Evolutionary conservation across 1,140 invertebrate species (phyloP), one percentile per base, ranked within the genome.

Genomic region (Brachionus angularis): DNA sequence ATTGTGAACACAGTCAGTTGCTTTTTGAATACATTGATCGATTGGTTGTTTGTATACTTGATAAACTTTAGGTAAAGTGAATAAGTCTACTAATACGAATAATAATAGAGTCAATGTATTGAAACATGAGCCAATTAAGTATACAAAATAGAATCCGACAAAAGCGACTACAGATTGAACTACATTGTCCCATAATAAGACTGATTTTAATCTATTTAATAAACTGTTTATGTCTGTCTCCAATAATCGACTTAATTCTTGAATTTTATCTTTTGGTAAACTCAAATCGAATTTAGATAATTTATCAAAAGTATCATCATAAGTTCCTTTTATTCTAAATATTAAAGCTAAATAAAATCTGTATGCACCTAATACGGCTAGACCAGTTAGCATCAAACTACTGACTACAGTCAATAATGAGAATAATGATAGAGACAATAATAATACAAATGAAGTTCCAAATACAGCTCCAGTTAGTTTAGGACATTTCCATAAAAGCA

Each of bases 401-500:
- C 94, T 91, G 70, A 94, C 83, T 73, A 98, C 93, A 76, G 90
- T 93, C 83, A 98, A 93, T 78, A 97, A 86, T 76, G 93, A 96
- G 85, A 91, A 93, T 82, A 89, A 90, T 76, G 91, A 88, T 81
- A 97, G 86, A 74, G 92, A 91, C 78, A 97, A 83, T 73, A 97
- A 87, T 74, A 93, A 86, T 75, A 88, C 85, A 74, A 97, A 84
- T 73, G 89, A 87, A 74, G 86, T 86, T 76, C 90, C 91, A 81
- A 96, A 92, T 42, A 93, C 91, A 76, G 89, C 86, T 71, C 91
- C 93, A 69, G 91, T 92, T 81, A 91, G 91, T 83, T 91, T 92
- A 71, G 91, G 89, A 85, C 93, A 89, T 74, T 91, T 86, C 94
- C 94, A 98, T 84, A 97, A 96, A 78, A 98, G 89, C 78, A 98